Evolutionary conservation across 1,140 invertebrate genomes (phyloP), one percentile per base, ranked within the genome.

Genomic region (Theocolax elegans): DNA sequence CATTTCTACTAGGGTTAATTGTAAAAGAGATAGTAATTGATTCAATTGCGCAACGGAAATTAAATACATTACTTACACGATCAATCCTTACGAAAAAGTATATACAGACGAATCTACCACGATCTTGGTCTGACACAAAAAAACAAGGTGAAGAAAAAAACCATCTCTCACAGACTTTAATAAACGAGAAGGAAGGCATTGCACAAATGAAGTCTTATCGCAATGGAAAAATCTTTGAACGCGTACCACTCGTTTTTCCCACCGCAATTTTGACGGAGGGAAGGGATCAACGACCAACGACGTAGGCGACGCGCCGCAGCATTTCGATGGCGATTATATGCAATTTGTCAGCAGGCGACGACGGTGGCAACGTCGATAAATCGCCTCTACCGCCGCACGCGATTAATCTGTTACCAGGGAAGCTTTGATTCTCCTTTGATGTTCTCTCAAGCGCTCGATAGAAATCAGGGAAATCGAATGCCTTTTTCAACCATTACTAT

Each of bases 341-440:
- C 54, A 49, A 67, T 67, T 59, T 59, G 44, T 67, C 44, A 31
- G 38, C 9, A 38, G 29, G 27, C 3, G 46, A 49, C 17, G 19
- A n/a, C 7, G 46, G 25, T 7, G 21, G 1, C 13, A 12, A 12
- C 63, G 25, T 35, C 53, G 42, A 59, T 58, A 67, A 48, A 67
- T 64, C 19, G 31, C 46, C n/a, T n/a, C n/a, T 44, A 15, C 6
- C 40, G 19, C 42, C 25, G 17, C 4, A 3, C 12, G 19, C 29
- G 62, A 53, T 54, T 40, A 38, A 65, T 65, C 38, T 48, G 21
- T 42, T 23, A 27, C 31, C n/a, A 1, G 2, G 7, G 13, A 29
- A 27, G 27, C 54, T 49, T 67, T 68, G 21, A 68, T 60, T 60
- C 23, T 17, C 35, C n/a, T 42, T 60, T 68, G 66, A 60, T 29